Conservation (phyloP, 2,888 invertebrate species). For the Agapetus fuscipes region DNA sequence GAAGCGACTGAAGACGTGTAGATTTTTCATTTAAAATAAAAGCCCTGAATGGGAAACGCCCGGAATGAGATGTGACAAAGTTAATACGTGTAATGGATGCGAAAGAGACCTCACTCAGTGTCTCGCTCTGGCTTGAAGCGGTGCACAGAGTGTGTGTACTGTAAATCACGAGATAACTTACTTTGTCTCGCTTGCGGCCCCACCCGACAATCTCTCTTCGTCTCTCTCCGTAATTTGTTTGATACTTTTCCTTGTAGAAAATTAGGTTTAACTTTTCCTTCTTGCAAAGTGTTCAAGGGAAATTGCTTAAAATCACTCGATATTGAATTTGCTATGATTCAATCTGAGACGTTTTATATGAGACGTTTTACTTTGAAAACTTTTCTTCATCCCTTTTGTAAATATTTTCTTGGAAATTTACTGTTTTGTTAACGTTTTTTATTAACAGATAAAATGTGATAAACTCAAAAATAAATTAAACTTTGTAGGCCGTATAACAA, state of each 20-base stretch:
- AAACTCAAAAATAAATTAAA: too few relatives aligned
- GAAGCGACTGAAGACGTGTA: too few relatives aligned
- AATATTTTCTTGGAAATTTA: too few relatives aligned
- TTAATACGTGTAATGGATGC: neutral
- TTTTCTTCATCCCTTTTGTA: too few relatives aligned
- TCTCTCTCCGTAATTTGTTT: slow-evolving; percentile 20
- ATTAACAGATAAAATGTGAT: too few relatives aligned
- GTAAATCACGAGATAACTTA: slow-evolving; percentile 22
- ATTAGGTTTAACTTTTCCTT: slow-evolving; percentile 21
- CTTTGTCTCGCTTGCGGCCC: slow-evolving; percentile 20
- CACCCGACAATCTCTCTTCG: slow-evolving; percentile 22
- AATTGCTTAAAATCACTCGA: slow-evolving; percentile 19
- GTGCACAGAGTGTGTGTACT: slow-evolving; percentile 18
- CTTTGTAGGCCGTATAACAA: too few relatives aligned
- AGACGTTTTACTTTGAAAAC: too few relatives aligned
- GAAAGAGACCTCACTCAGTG: too few relatives aligned
- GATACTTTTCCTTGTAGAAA: slow-evolving; percentile 22
- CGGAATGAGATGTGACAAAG: slow-evolving; percentile 3
- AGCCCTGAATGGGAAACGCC: too few relatives aligned
- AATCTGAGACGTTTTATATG: slow-evolving; percentile 1
- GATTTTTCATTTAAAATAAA: too few relatives aligned
- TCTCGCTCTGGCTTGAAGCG: slow-evolving; percentile 1
- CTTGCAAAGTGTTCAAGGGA: slow-evolving; percentile 8
- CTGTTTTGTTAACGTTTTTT: too few relatives aligned
- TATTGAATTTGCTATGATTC: slow-evolving; percentile 17